Conservation (phyloP, 2,888 invertebrate genomes). For the Lycocerus yunnanus region DNA sequence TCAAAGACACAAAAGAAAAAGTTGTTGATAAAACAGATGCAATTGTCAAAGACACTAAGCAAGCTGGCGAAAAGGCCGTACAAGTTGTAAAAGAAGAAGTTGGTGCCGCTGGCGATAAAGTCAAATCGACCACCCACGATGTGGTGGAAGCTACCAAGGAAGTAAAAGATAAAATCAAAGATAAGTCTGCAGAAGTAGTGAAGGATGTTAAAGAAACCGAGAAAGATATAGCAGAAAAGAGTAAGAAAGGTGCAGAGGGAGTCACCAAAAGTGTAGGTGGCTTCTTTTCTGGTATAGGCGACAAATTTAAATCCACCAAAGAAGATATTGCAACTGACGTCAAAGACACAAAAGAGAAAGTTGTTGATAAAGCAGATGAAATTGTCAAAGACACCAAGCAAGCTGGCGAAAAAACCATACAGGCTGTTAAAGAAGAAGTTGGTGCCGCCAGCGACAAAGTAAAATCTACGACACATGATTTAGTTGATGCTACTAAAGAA, state of each 20-base stretch:
- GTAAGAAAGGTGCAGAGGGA: background rate
- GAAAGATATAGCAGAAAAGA: slow-evolving; percentile 19
- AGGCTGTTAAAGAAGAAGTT: too few species aligned
- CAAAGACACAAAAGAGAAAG: too few species aligned
- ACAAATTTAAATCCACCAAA: too few species aligned
- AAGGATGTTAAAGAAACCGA: slow-evolving; percentile 33
- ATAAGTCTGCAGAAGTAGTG: slow-evolving; percentile 35
- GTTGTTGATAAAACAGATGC: background rate
- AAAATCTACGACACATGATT: slow-evolving; percentile 1
- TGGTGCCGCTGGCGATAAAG: background rate
- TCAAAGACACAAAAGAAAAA: too few species aligned
- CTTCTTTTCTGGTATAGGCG: too few species aligned
- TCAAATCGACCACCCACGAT: slow-evolving; percentile 21
- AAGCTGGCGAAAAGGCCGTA: background rate
- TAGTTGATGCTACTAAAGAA: slow-evolving; percentile 21
- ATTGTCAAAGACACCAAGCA: too few species aligned
- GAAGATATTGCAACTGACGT: too few species aligned
- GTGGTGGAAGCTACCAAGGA: slow-evolving; percentile 4
- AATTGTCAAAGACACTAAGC: background rate
- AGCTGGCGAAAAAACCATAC: too few species aligned
- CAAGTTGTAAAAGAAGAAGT: background rate
- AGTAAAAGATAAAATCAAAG: slow-evolving; percentile 33
- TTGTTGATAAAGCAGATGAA: too few species aligned
- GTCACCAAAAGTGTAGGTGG: background rate
- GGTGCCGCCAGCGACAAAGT: background rate